Evolutionary conservation across 2,797 vertebrate species (phyloP).

Genomic region (Labeo calbasu): DNA sequence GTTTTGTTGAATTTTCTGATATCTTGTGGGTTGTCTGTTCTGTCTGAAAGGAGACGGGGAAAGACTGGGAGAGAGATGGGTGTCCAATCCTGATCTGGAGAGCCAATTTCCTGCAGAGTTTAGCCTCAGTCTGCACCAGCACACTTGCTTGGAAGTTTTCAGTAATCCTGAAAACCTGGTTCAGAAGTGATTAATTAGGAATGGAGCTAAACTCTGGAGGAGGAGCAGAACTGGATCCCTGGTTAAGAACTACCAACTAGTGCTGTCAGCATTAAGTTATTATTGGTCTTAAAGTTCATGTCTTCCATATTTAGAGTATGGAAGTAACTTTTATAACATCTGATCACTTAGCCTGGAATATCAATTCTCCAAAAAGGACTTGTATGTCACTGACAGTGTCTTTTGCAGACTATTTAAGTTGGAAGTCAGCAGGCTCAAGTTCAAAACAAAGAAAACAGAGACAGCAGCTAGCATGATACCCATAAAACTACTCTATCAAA

Average conservation of each 20-base stretch:
- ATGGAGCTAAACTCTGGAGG: neutral
- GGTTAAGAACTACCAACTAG: neutral
- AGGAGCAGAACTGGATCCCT: neutral
- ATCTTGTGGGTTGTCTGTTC: neutral
- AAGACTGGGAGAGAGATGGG: neutral
- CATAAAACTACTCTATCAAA: neutral
- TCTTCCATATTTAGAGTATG: neutral
- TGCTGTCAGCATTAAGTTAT: neutral
- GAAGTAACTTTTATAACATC: neutral
- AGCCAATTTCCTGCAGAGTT: constrained; percentile 7
- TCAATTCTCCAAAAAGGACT: constrained; percentile 13
- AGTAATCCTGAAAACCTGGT: neutral
- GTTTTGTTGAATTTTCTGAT: constrained; percentile 7
- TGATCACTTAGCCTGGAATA: neutral
- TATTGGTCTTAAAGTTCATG: neutral
- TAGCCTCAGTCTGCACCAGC: neutral
- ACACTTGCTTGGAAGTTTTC: constrained; percentile 1
- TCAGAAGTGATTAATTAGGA: neutral
- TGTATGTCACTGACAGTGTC: neutral
- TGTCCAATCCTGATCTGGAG: neutral
- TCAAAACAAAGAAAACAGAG: constrained; percentile 27
- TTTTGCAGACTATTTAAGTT: no score
- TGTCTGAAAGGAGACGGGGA: neutral
- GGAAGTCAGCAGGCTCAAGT: neutral
- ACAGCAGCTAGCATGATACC: neutral